These are phyloP conservation scores for Panurus biarmicus DNA, from an alignment of 2,113 vertebrate species.

Conservation along the genomic window DNA sequence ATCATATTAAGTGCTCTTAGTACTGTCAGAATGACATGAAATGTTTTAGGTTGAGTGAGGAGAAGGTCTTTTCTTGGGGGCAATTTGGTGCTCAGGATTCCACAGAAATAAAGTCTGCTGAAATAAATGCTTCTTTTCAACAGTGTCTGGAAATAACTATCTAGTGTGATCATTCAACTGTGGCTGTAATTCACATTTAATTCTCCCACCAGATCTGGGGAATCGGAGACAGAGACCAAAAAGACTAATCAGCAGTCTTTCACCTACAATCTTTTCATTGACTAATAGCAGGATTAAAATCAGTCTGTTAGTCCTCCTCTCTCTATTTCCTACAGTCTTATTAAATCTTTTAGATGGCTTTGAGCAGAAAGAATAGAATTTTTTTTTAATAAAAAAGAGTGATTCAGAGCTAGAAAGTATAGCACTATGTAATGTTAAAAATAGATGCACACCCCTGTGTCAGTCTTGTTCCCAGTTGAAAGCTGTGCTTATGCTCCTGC, in stretches of 20 bases:
- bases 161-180: neutral
- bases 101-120: neutral
- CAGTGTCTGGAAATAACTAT: neutral
- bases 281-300: conserved; percentile 27
- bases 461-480: neutral
- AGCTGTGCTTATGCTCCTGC: neutral
- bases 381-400: neutral
- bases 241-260: conserved; percentile 1
- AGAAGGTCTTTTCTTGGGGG: neutral
- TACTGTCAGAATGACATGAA: neutral
- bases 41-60: neutral
- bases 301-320: neutral
- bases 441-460: neutral
- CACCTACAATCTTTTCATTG: neutral
- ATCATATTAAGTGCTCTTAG: neutral
- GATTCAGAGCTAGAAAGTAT: neutral
- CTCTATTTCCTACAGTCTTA: neutral
- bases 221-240: neutral
- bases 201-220: neutral
- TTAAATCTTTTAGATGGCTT: neutral
- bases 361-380: neutral
- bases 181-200: conserved; percentile 4
- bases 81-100: neutral
- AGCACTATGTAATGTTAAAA: neutral
- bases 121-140: conserved; percentile 25